Evolutionary conservation across 2,113 vertebrate species (phyloP).

Genomic region (Clarias batrachus): DNA sequence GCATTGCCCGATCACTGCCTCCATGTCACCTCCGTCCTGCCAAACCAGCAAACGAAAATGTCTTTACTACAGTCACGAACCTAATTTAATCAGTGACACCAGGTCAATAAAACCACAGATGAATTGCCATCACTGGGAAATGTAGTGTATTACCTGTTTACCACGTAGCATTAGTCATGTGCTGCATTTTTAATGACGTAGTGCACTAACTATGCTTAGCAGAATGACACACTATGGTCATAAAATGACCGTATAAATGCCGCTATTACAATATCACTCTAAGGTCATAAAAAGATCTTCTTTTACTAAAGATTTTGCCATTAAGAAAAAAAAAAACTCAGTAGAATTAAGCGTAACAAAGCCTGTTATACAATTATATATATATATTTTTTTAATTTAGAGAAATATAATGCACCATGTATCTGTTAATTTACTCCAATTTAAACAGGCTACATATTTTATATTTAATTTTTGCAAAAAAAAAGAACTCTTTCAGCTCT

Average conservation of each 20-base stretch:
- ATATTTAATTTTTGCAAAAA: too few relatives aligned
- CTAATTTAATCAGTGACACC: background rate
- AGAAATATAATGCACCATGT: background rate
- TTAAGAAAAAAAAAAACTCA: background rate
- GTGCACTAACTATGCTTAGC: too few relatives aligned
- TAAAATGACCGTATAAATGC: too few relatives aligned
- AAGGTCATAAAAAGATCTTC: too few relatives aligned
- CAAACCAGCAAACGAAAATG: background rate
- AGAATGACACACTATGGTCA: too few relatives aligned
- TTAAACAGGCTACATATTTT: background rate
- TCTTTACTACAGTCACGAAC: background rate
- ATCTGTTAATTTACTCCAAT: background rate
- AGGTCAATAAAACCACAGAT: background rate
- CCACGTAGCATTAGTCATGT: too few relatives aligned
- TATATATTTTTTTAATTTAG: background rate
- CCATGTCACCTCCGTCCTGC: background rate
- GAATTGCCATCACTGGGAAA: background rate
- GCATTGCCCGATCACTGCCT: background rate
- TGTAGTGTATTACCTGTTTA: too few relatives aligned
- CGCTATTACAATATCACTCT: too few relatives aligned
- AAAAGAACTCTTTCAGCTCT: too few relatives aligned
- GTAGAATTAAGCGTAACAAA: background rate
- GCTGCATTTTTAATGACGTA: too few relatives aligned
- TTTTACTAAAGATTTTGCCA: background rate
- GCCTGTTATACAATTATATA: too few relatives aligned